These are phyloP conservation scores for Spisula subtruncata DNA, from an alignment of 2,888 invertebrate genomes.

Conservation along the genomic window DNA sequence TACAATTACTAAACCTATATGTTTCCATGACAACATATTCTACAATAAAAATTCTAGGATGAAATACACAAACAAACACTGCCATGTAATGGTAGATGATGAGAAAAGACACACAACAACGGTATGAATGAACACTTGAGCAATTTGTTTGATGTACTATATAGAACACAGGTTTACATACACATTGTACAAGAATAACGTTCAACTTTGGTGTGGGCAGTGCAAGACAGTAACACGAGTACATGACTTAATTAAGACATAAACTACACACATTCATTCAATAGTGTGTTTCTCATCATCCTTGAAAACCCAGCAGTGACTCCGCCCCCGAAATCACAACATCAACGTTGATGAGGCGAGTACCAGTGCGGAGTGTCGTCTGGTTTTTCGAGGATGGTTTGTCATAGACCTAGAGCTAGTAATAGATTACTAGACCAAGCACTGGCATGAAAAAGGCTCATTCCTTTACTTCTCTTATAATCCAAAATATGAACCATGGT, in stretches of 20 bases:
- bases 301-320: too few relatives aligned
- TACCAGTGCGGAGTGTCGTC: too few relatives aligned
- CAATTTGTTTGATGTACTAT: conserved; percentile 46
- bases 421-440: neutral
- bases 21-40: neutral
- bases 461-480: neutral
- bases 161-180: conserved; percentile 38
- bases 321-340: too few relatives aligned
- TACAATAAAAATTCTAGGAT: neutral
- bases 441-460: neutral
- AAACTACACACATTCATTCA: neutral
- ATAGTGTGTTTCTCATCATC: neutral
- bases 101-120: conserved; percentile 10
- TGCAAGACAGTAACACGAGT: neutral
- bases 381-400: too few relatives aligned
- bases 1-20: conserved; percentile 3
- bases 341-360: too few relatives aligned
- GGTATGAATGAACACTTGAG: conserved; percentile 50
- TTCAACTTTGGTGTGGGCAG: conserved; percentile 8
- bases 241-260: neutral
- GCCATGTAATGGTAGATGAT: neutral
- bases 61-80: conserved; percentile 8
- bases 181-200: conserved; percentile 6
- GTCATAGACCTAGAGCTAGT: too few relatives aligned
- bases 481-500: neutral